These are phyloP conservation scores for Drosophila phalerata DNA, from an alignment of 2,888 invertebrate species.

Conservation along the genomic window DNA sequence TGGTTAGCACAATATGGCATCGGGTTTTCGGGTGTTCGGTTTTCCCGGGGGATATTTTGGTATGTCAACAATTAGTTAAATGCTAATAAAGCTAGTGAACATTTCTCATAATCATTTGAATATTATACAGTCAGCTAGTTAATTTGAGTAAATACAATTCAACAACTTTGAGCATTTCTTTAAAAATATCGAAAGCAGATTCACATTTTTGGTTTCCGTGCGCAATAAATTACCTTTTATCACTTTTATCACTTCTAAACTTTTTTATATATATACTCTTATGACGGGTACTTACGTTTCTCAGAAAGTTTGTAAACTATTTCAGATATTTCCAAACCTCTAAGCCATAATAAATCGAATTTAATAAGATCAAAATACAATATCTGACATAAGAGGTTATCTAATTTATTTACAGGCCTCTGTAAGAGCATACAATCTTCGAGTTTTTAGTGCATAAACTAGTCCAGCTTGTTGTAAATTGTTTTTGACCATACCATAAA, in stretches of 20 bases:
- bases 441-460: not conserved
- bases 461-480: not conserved
- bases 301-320: not conserved
- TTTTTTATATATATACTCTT: not conserved
- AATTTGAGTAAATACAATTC: constrained; percentile 30
- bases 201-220: not conserved
- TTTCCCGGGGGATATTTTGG: constrained; percentile 40
- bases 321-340: too few species aligned
- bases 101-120: constrained; percentile 42
- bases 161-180: not conserved
- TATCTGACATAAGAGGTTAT: not conserved
- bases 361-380: not conserved
- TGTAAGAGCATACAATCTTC: not conserved
- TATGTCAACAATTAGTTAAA: constrained; percentile 75
- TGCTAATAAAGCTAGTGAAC: constrained; percentile 43
- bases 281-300: not conserved
- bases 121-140: constrained; percentile 12
- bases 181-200: not conserved
- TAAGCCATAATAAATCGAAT: too few species aligned
- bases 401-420: not conserved
- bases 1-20: constrained; percentile 45
- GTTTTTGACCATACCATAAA: constrained; percentile 8
- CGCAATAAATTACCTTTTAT: not conserved
- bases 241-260: not conserved
- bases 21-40: constrained; percentile 6